Percentiles rank a stretch among this genome's conserved stretches.
Conservation (phyloP, 2,888 invertebrate genomes). For the Fragum sueziense region DNA sequence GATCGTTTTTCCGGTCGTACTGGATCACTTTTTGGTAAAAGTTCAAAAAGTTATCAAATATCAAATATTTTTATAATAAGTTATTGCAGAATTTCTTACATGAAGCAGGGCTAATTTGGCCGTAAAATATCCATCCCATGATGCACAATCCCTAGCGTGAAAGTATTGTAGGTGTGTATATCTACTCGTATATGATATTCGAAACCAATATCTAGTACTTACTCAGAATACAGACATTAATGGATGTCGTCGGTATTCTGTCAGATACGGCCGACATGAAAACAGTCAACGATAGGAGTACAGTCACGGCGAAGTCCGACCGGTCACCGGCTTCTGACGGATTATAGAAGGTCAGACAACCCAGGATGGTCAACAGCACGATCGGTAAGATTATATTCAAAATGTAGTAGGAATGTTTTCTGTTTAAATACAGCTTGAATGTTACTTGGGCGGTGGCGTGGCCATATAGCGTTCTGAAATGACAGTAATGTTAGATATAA, state of each 20-base stretch:
- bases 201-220: too few relatives aligned
- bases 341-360: not conserved
- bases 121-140: too few relatives aligned
- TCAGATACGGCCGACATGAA: not conserved
- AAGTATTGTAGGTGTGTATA: too few relatives aligned
- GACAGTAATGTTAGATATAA: too few relatives aligned
- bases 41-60: too few relatives aligned
- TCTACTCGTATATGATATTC: too few relatives aligned
- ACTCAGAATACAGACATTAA: not conserved
- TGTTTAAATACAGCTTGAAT: not conserved
- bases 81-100: too few relatives aligned
- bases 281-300: not conserved
- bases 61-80: too few relatives aligned
- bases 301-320: not conserved
- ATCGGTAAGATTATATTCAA: not conserved
- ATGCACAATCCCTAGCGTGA: too few relatives aligned
- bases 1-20: too few relatives aligned
- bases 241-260: not conserved
- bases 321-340: not conserved
- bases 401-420: constrained; percentile 6
- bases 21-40: too few relatives aligned
- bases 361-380: not conserved
- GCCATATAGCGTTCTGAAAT: not conserved
- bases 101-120: too few relatives aligned
- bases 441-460: not conserved